Base-by-base conservation (phyloP, 2,113 vertebrate genomes). In the Oostethus manadensis region DNA sequence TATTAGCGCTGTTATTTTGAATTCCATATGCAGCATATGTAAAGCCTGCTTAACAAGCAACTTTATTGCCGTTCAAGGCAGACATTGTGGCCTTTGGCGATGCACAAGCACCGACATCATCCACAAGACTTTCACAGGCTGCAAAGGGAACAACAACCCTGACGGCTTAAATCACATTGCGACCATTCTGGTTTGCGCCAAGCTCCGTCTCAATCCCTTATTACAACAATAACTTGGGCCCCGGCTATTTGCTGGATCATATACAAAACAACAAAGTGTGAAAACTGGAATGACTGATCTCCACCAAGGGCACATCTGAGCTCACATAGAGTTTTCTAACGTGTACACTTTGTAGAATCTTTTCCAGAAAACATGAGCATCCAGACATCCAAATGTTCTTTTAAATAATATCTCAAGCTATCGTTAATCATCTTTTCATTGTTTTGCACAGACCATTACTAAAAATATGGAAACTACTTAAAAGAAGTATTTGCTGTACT, bases 81-180 rank as follows among this genome's bases (percentile, higher is more conserved):
- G 10, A 64, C 61, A 62, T 45, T 33, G 50, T 22, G 50, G 51
- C 59, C 55, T 59, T 20, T 38, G 17, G 58, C 7, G 6, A 56
- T 56, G 56, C n/a, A 51, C 23, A 20, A 38, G 54, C 51, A 44
- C 35, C 71, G 15, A 15, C 68, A 76, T 72, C 62, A 43, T 11
- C 51, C 6, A 4, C 23, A 20, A 68, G 29, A 55, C 58, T 76
- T 55, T 15, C 0, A 23, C 43, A 66, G 26, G 22, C 62, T 42
- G 54, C 21, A 29, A 18, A 43, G 51, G 71, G 72, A 68, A 77
- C 61, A 61, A 43, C 46, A 40, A 66, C 47, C 21, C 53, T 29
- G 14, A 54, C 26, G 66, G 59, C 65, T 55, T 65, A 54, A 9
- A 62, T 75, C 68, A 59, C 48, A 38, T 3, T 8, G 56, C 53